Evolutionary conservation across 2,797 vertebrate genomes (phyloP), one percentile per base, ranked within the genome.

Genomic region (Chanos chanos): DNA sequence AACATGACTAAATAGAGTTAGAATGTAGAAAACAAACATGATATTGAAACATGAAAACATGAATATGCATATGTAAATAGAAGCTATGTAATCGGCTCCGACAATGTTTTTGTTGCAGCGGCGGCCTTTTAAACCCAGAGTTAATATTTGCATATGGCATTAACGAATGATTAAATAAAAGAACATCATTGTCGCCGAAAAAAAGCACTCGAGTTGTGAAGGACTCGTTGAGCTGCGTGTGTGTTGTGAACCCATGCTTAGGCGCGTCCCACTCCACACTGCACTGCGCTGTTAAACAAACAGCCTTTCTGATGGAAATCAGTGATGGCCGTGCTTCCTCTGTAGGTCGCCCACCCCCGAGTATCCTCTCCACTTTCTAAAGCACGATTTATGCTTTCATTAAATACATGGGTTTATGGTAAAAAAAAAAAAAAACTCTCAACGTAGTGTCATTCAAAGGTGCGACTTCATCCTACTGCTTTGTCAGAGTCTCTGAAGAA

Each of bases 221-320:
- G 62, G 57, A 60, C 55, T 71, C 4, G 21, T 50, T 22, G 58
- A 60, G 53, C 36, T 48, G 52, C 16, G 25, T 45, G 48, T 49
- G 69, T 36, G 16, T 9, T 60, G 50, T 44, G 75, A 60, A 60
- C 61, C 72, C 68, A 36, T 43, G 50, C 30, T 40, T 21, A 47
- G 24, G 36, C 13, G 21, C 25, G 36, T 31, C 41, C 44, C 39
- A 61, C 68, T 67, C 51, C 66, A 66, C 54, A 61, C 40, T 9
- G 28, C 12, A 15, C 25, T 16, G 44, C 25, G 24, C 36, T 47
- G 44, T 72, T 74, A 59, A 61, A 73, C 63, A 73, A 79, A 67
- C 21, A 37, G 62, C 60, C 62, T 81, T 86, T 87, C 55, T 78
- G 21, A 86, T 86, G 83, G 54, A 79, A 83, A 87, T 80, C 39